A percentile compares a stretch with the other conserved stretches of the same genome.
Evolutionary conservation across 1,140 invertebrate species (phyloP).

Genomic region (Drosophila pectinifera): DNA sequence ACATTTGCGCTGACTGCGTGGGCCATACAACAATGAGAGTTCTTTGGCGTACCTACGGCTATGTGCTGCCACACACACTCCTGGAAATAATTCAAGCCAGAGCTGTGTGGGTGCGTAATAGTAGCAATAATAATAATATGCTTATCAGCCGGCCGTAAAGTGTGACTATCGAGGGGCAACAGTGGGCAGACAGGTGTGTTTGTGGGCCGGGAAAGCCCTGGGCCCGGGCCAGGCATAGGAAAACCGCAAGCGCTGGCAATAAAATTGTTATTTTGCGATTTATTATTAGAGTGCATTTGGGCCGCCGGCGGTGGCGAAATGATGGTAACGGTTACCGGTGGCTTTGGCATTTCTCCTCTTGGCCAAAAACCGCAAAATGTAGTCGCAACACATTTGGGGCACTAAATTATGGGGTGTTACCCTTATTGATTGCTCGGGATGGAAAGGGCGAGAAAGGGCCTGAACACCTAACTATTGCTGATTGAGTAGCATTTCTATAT

Average conservation of each 20-base stretch:
- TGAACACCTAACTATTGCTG: conserved; percentile 25
- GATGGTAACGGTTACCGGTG: conserved; percentile 16
- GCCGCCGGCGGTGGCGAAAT: conserved; percentile 47
- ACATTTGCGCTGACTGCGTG: conserved; percentile 48
- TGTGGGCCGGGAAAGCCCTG: conserved; percentile 2
- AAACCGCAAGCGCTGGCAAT: conserved; percentile 67
- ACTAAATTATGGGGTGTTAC: conserved; percentile 82
- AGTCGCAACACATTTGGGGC: conserved; percentile 77
- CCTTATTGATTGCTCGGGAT: conserved; percentile 71
- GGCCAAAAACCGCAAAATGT: conserved; percentile 67
- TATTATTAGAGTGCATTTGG: conserved; percentile 83
- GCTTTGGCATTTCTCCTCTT: conserved; percentile 36
- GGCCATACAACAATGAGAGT: conserved; percentile 37
- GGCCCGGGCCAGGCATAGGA: conserved; percentile 14
- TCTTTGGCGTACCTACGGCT: background rate
- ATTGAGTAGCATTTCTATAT: conserved; percentile 36
- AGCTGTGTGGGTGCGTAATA: conserved; percentile 54
- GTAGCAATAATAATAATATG: conserved; percentile 80
- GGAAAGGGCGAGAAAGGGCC: background rate
- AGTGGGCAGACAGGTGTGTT: conserved; percentile 20
- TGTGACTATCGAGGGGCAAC: conserved; percentile 62
- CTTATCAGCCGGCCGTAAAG: conserved; percentile 75
- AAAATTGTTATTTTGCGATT: conserved; percentile 83
- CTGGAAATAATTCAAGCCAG: conserved; percentile 43
- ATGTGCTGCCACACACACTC: conserved; percentile 13